Conservation (phyloP, 2,113 vertebrate species). For the Thinocorus orbignyianus region DNA sequence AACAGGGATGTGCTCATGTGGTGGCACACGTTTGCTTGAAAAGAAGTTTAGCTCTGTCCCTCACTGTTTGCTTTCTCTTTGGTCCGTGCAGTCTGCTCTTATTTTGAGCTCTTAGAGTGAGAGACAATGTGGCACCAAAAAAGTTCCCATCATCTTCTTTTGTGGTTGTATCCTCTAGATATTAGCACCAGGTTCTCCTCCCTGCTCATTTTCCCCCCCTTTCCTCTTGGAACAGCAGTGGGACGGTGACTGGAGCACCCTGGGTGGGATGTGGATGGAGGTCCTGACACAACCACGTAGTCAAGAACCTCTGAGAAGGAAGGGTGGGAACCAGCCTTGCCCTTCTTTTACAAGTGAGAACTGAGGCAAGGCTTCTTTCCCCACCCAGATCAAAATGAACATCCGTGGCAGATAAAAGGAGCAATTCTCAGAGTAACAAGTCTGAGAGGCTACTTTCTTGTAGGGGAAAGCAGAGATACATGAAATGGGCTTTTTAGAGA, state of each 20-base stretch:
- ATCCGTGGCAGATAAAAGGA: background rate
- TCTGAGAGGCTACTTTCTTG: background rate
- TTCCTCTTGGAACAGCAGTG: background rate
- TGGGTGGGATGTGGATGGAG: background rate
- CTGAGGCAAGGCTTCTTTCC: background rate
- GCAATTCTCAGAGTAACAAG: background rate
- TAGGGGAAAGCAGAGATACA: background rate
- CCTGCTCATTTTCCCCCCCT: background rate
- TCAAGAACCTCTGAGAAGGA: background rate
- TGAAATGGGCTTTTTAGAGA: background rate
- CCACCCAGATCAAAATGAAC: background rate
- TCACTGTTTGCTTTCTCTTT: background rate
- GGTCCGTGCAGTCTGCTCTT: background rate
- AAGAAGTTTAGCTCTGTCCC: background rate
- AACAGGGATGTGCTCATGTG: fast-evolving
- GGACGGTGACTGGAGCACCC: background rate
- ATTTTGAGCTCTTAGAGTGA: background rate
- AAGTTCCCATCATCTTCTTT: background rate
- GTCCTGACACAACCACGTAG: background rate
- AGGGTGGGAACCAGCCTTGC: background rate
- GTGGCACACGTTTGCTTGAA: background rate
- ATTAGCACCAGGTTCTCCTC: background rate
- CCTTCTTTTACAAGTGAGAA: background rate
- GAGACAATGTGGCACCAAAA: background rate
- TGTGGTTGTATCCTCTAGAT: background rate